These are phyloP conservation scores for Istiophorus platypterus DNA, from an alignment of 2,113 vertebrate genomes.

Conservation along the genomic window DNA sequence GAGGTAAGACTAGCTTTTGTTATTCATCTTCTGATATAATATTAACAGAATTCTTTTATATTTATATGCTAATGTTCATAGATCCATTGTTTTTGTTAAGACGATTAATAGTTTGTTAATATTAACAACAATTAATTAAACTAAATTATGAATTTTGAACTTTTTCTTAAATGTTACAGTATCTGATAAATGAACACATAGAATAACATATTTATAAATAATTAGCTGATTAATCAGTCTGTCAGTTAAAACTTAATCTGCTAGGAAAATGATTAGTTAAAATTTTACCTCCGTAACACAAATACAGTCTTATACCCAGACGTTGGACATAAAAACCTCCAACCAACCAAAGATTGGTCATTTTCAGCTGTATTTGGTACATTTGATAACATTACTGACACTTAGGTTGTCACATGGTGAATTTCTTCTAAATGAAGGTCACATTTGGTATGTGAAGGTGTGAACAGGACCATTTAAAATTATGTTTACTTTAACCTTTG, in stretches of 20 bases:
- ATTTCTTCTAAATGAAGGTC: background rate
- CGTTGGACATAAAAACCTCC: too few species aligned
- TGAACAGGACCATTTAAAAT: background rate
- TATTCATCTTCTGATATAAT: background rate
- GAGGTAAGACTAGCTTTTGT: constrained; percentile 84
- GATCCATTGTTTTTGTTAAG: background rate
- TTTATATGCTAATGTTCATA: background rate
- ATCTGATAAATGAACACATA: too few species aligned
- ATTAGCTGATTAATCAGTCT: too few species aligned
- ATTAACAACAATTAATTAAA: too few species aligned
- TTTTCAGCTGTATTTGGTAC: too few species aligned
- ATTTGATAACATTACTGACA: background rate
- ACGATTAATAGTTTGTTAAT: background rate
- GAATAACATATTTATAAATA: too few species aligned
- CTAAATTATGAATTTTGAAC: too few species aligned
- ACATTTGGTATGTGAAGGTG: background rate
- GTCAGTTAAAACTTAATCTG: too few species aligned
- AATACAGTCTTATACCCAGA: background rate
- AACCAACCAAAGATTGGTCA: too few species aligned
- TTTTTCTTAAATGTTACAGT: too few species aligned
- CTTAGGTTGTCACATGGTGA: background rate
- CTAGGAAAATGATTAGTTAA: too few species aligned
- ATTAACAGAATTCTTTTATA: background rate
- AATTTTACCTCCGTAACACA: too few species aligned
- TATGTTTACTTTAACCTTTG: background rate